phyloP scores from a whole-genome alignment of 1,140 invertebrate genomes.

The Drosophila funebris region DNA sequence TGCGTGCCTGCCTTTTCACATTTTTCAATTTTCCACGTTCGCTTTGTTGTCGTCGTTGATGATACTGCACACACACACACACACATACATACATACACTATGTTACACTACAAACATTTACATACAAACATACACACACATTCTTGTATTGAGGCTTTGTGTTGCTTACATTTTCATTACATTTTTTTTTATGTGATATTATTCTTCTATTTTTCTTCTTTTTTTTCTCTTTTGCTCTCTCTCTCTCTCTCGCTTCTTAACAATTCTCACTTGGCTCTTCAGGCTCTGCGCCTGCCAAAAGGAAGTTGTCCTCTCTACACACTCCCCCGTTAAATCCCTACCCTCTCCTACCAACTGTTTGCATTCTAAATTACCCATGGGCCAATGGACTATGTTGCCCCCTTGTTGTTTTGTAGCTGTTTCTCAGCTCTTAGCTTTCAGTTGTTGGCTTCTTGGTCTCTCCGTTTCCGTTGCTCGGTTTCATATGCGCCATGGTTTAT shows the following conservation, averaged over 20 bases:
- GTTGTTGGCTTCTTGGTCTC: conserved; percentile 26
- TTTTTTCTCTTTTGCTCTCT: conserved; percentile 10
- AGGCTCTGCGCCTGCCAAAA: conserved; percentile 50
- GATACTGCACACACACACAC: conserved; percentile 31
- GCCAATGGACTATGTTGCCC: conserved; percentile 66
- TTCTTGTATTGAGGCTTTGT: conserved; percentile 57
- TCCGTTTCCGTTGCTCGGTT: conserved; percentile 2
- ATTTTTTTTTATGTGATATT: conserved; percentile 33
- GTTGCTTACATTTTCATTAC: conserved; percentile 81
- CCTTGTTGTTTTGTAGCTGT: conserved; percentile 12
- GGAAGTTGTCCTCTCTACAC: conserved; percentile 60
- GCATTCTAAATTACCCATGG: conserved; percentile 80
- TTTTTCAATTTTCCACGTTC: conserved; percentile 81
- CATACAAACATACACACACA: conserved; percentile 14
- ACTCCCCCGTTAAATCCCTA: not conserved
- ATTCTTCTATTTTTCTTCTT: conserved; percentile 29
- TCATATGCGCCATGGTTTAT: not conserved
- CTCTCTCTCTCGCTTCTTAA: conserved; percentile 33
- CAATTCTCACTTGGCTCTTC: conserved; percentile 69
- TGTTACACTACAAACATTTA: conserved; percentile 13
- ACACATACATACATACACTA: conserved; percentile 2
- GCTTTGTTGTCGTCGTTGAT: conserved; percentile 77
- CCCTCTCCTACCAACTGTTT: conserved; percentile 37
- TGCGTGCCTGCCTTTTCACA: conserved; percentile 73
- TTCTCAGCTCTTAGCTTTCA: not conserved